Percentiles rank a stretch among this genome's conserved stretches.
These are phyloP conservation scores for Triplophysa tibetana DNA, from an alignment of 2,113 vertebrate species.

Conservation along the genomic window DNA sequence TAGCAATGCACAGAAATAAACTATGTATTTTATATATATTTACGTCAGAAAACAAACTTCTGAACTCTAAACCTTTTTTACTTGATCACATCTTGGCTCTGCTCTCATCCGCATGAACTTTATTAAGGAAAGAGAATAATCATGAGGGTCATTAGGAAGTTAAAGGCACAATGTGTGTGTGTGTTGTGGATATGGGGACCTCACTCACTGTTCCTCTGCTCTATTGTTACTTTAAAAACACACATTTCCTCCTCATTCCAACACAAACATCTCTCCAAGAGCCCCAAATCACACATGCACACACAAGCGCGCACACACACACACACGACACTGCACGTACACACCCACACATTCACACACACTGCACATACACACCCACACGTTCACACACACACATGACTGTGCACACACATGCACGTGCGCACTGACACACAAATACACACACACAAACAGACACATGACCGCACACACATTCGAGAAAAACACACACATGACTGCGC, in stretches of 20 bases:
- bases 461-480: too few species aligned
- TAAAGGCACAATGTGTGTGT: background rate
- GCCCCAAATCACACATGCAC: slow-evolving; percentile 34
- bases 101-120: slow-evolving; percentile 3
- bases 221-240: slow-evolving; percentile 52
- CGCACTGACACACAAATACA: too few species aligned
- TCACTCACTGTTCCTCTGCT: slow-evolving; percentile 37
- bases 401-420: too few species aligned
- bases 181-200: slow-evolving; percentile 29
- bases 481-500: too few species aligned
- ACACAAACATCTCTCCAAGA: slow-evolving; percentile 39
- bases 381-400: too few species aligned
- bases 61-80: background rate
- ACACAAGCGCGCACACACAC: slow-evolving; percentile 14
- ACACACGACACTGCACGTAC: background rate
- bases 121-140: background rate
- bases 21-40: background rate
- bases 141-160: background rate
- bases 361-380: too few species aligned
- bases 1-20: background rate
- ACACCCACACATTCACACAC: background rate
- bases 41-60: background rate
- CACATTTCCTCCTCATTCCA: slow-evolving; percentile 58
- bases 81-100: background rate
- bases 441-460: too few species aligned